Conservation (phyloP, 2,113 vertebrate genomes). For the Jaculus jaculus region DNA sequence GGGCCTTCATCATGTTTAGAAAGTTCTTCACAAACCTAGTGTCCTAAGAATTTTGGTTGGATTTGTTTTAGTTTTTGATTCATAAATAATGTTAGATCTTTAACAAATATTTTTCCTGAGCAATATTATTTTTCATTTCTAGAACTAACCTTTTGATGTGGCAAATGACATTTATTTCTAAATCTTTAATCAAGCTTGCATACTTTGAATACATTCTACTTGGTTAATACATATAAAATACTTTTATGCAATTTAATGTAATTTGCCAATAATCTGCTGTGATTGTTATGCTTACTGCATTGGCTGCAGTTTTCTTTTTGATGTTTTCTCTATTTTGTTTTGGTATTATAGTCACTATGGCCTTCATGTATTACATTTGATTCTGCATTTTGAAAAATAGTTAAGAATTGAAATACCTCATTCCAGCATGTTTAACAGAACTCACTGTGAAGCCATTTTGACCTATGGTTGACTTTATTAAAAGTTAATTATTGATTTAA, state of each 20-base stretch:
- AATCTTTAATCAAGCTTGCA: neutral
- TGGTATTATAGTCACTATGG: neutral
- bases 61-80: neutral
- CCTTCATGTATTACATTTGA: neutral
- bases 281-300: neutral
- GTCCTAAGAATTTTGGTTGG: neutral
- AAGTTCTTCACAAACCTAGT: neutral
- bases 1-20: neutral
- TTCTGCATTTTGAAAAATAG: neutral
- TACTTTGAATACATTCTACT: neutral
- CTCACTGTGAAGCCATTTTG: neutral
- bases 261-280: neutral
- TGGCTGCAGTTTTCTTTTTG: neutral
- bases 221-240: neutral
- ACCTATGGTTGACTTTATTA: neutral
- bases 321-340: neutral
- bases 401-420: neutral
- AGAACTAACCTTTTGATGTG: neutral
- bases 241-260: neutral
- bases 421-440: neutral
- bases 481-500: neutral
- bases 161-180: neutral
- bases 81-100: neutral
- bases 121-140: neutral
- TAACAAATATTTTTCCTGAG: neutral